phyloP scores from a whole-genome alignment of 2,888 invertebrate species.

The Tinea trinotella region DNA sequence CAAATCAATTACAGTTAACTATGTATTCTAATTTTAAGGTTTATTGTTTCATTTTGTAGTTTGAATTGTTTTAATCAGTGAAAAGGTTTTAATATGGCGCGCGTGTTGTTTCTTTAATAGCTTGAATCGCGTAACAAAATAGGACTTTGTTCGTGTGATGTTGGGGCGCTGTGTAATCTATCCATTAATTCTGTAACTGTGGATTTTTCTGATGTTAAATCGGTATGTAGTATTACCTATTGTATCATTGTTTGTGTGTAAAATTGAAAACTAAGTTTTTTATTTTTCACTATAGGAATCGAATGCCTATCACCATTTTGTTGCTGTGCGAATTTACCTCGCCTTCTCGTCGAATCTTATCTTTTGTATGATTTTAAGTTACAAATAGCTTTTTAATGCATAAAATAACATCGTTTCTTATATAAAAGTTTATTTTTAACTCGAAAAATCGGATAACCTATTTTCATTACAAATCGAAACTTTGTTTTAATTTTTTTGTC shows the following conservation, averaged over 20 bases:
- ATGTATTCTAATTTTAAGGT: not conserved
- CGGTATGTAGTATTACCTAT: constrained; percentile 28
- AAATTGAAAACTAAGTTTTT: constrained; percentile 60
- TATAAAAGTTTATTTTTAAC: constrained; percentile 30
- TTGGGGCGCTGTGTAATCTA: constrained; percentile 34
- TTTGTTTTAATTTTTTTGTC: constrained; percentile 68
- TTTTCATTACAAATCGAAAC: constrained; percentile 45
- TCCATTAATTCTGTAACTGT: constrained; percentile 39
- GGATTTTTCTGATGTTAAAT: constrained; percentile 30
- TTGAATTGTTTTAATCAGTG: constrained; percentile 23
- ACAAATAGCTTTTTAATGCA: constrained; percentile 37
- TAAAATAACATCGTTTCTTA: constrained; percentile 27
- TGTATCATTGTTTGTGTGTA: constrained; percentile 29
- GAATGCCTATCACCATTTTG: constrained; percentile 27
- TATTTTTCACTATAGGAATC: constrained; percentile 28
- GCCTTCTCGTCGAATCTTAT: constrained; percentile 33
- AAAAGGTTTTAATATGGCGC: constrained; percentile 52
- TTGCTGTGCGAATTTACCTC: constrained; percentile 37
- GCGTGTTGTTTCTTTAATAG: constrained; percentile 38
- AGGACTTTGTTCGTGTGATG: constrained; percentile 48
- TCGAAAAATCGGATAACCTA: constrained; percentile 54
- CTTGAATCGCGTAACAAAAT: constrained; percentile 46
- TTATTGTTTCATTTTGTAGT: not conserved
- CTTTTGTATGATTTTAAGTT: constrained; percentile 33
- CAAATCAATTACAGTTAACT: not conserved